These are phyloP conservation scores for Eunapius fragilis DNA, from an alignment of 37 sponge, comb jelly and placozoan genomes.

Conservation along the genomic window DNA sequence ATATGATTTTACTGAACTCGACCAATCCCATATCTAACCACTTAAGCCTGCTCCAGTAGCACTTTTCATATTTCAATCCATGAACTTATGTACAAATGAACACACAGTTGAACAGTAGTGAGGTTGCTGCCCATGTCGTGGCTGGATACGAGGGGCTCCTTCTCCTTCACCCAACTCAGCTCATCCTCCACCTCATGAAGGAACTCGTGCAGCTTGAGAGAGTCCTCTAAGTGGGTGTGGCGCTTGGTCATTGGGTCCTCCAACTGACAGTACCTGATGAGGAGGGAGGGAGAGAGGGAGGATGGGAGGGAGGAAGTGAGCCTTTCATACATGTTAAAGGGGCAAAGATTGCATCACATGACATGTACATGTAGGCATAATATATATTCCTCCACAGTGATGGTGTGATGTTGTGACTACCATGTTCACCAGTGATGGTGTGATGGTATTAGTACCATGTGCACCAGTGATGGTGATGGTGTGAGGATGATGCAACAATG, in stretches of 20 bases:
- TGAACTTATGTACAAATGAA: too few species aligned
- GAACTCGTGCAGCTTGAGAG: slow-evolving; percentile 79
- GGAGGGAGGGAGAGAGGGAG: neutral
- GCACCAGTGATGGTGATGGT: neutral
- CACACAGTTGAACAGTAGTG: slow-evolving; percentile 80
- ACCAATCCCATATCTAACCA: neutral
- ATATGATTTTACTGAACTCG: neutral
- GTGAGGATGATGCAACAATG: neutral
- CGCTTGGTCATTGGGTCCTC: slow-evolving; percentile 81
- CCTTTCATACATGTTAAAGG: slow-evolving; percentile 28
- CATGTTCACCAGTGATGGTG: neutral
- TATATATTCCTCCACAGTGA: too few species aligned
- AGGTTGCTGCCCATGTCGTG: slow-evolving; percentile 68
- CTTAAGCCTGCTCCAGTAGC: too few species aligned
- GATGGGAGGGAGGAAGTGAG: too few species aligned
- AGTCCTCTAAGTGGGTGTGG: slow-evolving; percentile 78
- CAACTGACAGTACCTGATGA: slow-evolving; percentile 83
- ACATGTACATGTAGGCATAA: too few species aligned
- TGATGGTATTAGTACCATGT: neutral
- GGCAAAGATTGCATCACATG: neutral
- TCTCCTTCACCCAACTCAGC: slow-evolving; percentile 80
- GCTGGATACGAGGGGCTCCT: slow-evolving; percentile 66
- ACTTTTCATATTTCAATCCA: too few species aligned
- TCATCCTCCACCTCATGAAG: slow-evolving; percentile 87
- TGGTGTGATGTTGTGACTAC: too few species aligned